These are phyloP conservation scores for Cephus nigrinus DNA, from an alignment of 2,888 invertebrate genomes.

Conservation along the genomic window DNA sequence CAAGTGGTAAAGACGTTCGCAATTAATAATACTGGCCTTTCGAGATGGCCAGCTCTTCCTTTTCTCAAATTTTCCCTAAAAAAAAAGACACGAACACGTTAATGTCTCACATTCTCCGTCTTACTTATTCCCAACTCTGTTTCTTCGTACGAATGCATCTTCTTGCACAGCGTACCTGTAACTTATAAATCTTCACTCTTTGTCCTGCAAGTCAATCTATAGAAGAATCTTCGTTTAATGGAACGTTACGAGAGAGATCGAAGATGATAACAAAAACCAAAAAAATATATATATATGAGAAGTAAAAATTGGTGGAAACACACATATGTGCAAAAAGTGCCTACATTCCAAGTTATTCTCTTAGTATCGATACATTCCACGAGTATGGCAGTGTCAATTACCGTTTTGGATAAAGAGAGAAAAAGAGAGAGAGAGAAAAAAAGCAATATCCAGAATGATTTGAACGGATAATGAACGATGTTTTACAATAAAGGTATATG, in stretches of 20 bases:
- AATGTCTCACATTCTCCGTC: not conserved
- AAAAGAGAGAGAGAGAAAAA: conserved; percentile 11
- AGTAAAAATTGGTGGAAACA: conserved; percentile 5
- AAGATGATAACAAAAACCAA: conserved; percentile 7
- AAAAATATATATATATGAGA: not conserved
- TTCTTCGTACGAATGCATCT: not conserved
- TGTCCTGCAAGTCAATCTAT: conserved; percentile 7
- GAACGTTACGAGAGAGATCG: conserved; percentile 14
- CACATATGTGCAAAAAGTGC: conserved; percentile 47
- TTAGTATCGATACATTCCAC: conserved; percentile 35
- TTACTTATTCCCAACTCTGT: not conserved
- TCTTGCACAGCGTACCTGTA: not conserved
- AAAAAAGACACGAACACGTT: not conserved
- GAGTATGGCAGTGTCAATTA: conserved; percentile 50
- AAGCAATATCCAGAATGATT: conserved; percentile 20
- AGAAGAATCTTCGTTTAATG: conserved; percentile 13
- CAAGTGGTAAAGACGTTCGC: not conserved
- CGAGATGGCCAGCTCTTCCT: not conserved
- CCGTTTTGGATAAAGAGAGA: conserved; percentile 31
- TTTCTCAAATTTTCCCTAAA: conserved; percentile 4
- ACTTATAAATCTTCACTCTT: not conserved
- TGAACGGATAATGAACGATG: not conserved
- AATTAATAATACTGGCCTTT: conserved; percentile 6
- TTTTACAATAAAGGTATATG: conserved; percentile 6
- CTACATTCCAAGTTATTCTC: conserved; percentile 44